phyloP scores from a whole-genome alignment of 2,888 invertebrate genomes.

The Acrobasis suavella region DNA sequence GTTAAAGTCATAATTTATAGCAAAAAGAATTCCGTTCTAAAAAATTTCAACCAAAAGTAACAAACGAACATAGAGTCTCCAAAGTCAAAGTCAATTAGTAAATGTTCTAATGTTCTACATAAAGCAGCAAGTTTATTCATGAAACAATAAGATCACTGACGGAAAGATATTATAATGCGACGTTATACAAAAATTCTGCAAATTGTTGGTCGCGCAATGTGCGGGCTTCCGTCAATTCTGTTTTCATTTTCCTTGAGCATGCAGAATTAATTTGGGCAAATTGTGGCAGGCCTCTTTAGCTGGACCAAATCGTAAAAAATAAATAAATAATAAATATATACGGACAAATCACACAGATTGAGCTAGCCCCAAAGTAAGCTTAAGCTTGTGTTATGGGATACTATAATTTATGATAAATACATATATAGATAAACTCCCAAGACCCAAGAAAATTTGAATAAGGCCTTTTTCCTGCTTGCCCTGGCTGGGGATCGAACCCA shows the following conservation, averaged over 20 bases:
- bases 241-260: constrained; percentile 22
- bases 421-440: too few species aligned
- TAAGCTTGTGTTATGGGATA: too few species aligned
- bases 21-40: background rate
- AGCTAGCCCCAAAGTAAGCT: too few species aligned
- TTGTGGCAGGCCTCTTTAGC: too few species aligned
- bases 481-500: too few species aligned
- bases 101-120: background rate
- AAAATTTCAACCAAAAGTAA: background rate
- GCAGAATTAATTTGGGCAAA: constrained; percentile 3
- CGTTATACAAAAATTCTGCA: constrained; percentile 18
- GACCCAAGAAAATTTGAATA: too few species aligned
- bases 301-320: too few species aligned
- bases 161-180: constrained; percentile 12
- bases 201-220: constrained; percentile 14
- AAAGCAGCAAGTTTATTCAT: constrained; percentile 8
- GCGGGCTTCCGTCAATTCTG: constrained; percentile 20
- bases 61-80: background rate
- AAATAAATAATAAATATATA: too few species aligned
- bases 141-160: constrained; percentile 13
- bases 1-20: background rate
- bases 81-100: constrained; percentile 1
- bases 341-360: too few species aligned
- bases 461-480: too few species aligned
- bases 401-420: too few species aligned